phyloP scores from a whole-genome alignment of 2,888 invertebrate genomes.

The Orthosia incerta region DNA sequence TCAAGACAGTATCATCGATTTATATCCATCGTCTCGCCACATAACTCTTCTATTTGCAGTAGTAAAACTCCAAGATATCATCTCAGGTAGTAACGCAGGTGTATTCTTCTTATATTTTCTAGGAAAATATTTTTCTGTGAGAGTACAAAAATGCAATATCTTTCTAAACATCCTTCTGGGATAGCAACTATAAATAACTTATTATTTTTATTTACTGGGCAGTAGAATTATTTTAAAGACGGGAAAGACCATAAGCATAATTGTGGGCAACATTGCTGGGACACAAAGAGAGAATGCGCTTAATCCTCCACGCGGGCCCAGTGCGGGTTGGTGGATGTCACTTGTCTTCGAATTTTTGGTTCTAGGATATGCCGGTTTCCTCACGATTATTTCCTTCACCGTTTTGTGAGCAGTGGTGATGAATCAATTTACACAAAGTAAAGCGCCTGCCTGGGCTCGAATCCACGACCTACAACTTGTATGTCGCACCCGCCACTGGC shows the following conservation, averaged over 20 bases:
- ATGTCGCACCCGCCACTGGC: too few relatives aligned
- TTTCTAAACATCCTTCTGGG: background rate
- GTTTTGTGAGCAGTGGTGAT: too few relatives aligned
- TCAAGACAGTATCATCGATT: slow-evolving; percentile 18
- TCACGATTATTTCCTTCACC: too few relatives aligned
- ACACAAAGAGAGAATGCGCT: too few relatives aligned
- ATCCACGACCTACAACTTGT: too few relatives aligned
- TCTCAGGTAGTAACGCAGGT: slow-evolving; percentile 19
- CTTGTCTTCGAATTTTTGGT: too few relatives aligned
- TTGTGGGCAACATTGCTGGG: too few relatives aligned
- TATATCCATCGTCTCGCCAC: slow-evolving; percentile 34
- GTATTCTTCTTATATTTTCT: slow-evolving; percentile 8
- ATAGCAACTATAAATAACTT: background rate
- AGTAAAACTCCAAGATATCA: slow-evolving; percentile 2
- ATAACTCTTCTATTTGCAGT: slow-evolving; percentile 18
- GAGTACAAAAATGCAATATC: background rate
- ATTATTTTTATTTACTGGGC: background rate
- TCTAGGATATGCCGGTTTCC: too few relatives aligned
- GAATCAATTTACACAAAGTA: too few relatives aligned
- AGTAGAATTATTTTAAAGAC: background rate
- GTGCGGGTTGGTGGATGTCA: too few relatives aligned
- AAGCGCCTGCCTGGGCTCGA: too few relatives aligned
- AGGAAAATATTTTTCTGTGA: slow-evolving; percentile 2
- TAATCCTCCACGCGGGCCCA: too few relatives aligned
- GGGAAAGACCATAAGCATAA: background rate